Evolutionary conservation across 2,113 vertebrate genomes (phyloP).

Genomic region (Cheilinus undulatus): DNA sequence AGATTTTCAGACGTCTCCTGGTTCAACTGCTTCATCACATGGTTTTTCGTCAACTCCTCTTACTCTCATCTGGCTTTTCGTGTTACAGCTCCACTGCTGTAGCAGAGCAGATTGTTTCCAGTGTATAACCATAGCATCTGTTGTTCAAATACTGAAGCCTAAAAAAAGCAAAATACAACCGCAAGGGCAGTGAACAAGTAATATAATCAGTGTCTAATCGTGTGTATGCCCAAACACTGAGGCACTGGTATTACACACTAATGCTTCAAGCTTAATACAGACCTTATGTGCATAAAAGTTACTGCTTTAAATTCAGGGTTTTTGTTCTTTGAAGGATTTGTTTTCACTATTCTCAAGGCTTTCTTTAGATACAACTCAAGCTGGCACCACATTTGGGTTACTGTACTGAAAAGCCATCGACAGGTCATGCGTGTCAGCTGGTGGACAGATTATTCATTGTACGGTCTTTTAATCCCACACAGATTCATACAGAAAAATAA

Average conservation of each 20-base stretch:
- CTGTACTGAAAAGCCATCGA: conserved; percentile 21
- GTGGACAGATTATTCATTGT: conserved; percentile 67
- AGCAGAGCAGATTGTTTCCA: neutral
- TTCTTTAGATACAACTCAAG: conserved; percentile 1
- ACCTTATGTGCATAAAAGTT: neutral
- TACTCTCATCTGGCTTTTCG: neutral
- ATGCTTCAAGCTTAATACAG: neutral
- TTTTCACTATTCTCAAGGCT: neutral
- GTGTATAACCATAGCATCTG: neutral
- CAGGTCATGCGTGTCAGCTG: conserved; percentile 62
- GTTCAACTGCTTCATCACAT: neutral
- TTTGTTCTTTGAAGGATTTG: neutral
- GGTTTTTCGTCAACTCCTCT: neutral
- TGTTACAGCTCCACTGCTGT: neutral
- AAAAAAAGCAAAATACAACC: neutral
- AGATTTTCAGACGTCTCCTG: neutral
- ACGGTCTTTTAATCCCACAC: conserved; percentile 73
- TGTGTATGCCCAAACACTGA: neutral
- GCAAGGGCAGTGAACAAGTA: neutral
- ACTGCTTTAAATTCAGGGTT: neutral
- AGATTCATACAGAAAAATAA: conserved; percentile 69
- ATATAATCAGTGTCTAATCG: neutral
- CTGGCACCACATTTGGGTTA: conserved; percentile 13
- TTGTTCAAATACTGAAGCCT: neutral
- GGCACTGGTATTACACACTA: neutral